Percentiles rank a stretch among this genome's conserved stretches.
phyloP scores from a whole-genome alignment of 1,140 invertebrate genomes.

The Heliothis virescens region DNA sequence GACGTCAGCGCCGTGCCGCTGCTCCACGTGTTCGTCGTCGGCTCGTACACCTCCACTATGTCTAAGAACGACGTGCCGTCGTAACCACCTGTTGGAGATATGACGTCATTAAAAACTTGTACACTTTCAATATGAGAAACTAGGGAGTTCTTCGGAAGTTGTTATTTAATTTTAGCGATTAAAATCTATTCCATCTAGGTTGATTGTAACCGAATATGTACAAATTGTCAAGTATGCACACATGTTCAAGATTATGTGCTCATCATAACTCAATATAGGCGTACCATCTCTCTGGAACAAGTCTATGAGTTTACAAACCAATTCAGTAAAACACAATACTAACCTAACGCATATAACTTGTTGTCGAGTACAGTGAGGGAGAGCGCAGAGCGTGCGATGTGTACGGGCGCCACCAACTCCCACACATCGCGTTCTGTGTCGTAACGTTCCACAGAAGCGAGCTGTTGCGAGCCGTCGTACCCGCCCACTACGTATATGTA shows the following conservation, averaged over 20 bases:
- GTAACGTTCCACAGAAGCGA: conserved; percentile 93
- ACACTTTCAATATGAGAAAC: no score
- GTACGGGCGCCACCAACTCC: conserved; percentile 90
- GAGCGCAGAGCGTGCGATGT: conserved; percentile 92
- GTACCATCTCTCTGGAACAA: no score
- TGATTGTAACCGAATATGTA: no score
- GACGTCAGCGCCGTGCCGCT: conserved; percentile 92
- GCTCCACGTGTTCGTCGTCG: conserved; percentile 91
- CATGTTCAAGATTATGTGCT: no score
- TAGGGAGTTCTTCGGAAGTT: no score
- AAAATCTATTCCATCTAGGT: no score
- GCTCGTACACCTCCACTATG: conserved; percentile 95
- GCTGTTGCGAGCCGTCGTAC: conserved; percentile 92
- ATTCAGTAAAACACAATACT: no score
- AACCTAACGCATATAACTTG: conserved; percentile 94
- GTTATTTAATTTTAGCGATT: no score
- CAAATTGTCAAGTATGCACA: no score
- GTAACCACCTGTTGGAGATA: conserved; percentile 90
- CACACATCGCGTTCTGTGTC: conserved; percentile 92
- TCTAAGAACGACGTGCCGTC: conserved; percentile 93
- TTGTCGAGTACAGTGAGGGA: conserved; percentile 93
- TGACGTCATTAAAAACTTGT: no score
- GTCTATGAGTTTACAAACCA: no score
- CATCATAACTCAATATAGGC: no score
- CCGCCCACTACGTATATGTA: conserved; percentile 95